Evolutionary conservation across 2,113 vertebrate genomes (phyloP).

Genomic region (Melanerpes aurifrons): DNA sequence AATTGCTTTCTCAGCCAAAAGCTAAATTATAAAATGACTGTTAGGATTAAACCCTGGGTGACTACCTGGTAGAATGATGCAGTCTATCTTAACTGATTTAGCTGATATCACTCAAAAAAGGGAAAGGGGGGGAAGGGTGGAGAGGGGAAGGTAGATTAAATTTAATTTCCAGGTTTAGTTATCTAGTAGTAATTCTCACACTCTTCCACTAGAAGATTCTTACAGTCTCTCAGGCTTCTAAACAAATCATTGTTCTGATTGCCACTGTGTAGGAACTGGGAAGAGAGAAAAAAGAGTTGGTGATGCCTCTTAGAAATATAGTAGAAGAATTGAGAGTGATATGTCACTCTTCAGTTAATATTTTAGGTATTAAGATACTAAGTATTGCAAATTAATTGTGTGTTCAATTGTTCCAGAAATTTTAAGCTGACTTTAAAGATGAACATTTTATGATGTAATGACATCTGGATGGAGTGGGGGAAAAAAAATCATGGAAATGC

Average conservation of each 20-base stretch:
- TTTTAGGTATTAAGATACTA: not conserved
- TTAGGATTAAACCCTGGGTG: slow-evolving; percentile 68
- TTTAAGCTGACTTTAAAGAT: not conserved
- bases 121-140: not conserved
- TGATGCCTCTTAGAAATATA: not conserved
- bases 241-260: slow-evolving; percentile 5
- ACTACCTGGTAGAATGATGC: slow-evolving; percentile 59
- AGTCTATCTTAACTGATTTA: slow-evolving; percentile 61
- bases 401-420: not conserved
- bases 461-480: not conserved
- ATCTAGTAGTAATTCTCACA: slow-evolving; percentile 11
- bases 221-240: slow-evolving; percentile 31
- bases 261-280: not conserved
- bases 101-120: slow-evolving; percentile 21
- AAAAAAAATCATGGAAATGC: not conserved
- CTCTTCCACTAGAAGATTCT: not conserved
- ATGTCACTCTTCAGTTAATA: not conserved
- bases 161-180: slow-evolving; percentile 47
- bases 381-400: not conserved
- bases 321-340: not conserved
- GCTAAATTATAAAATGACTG: slow-evolving; percentile 64
- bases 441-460: not conserved
- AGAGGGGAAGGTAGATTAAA: not conserved
- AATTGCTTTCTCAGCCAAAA: slow-evolving; percentile 45
- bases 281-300: not conserved